Evolutionary conservation across 2,888 invertebrate genomes (phyloP), one percentile per base, ranked within the genome.

Genomic region (Elmis aenea): DNA sequence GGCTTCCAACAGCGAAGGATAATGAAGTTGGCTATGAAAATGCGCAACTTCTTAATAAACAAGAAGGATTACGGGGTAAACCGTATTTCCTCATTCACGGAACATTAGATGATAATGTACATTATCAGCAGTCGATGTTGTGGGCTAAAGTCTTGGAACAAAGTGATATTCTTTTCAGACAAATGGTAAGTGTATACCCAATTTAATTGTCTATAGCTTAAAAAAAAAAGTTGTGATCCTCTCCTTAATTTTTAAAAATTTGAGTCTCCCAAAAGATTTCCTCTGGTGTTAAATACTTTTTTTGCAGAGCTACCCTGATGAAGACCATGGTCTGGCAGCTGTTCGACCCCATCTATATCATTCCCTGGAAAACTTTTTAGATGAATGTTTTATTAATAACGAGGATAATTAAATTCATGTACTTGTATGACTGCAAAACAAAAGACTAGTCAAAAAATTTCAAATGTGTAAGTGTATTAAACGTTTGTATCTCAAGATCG

Each of bases 91-190:
- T 99, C 33, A 81, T 95, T 41, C 97, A 97, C 67, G 97, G 97
- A 36, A 94, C 94, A 2, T 81, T 87, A 9, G 92, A 92, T 59
- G 91, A 92, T 65, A 97, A 97, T 67, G 97, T 97, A 1, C 97
- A 97, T 67, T 96, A 92, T 68, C 96, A 96, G 64, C 94, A 97
- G 66, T 85, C 93, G 4, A 90, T 96, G 80, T 76, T 94, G 61
- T 75, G 96, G 54, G 86, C 94, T 2, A 83, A 89, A 61, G 79
- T 85, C 38, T 73, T 97, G 49, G 91, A 93, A 61, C 76, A 81
- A 24, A 76, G 79, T 26, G 89, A 93, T 58, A 86, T 97, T 38
- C 76, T 90, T 48, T 97, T 95, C 70, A 81, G 87, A 47, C 86
- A 93, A 66, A 88, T 93, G 82, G 95, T 94, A 69, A 69, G 68